Percentiles rank a stretch among this genome's conserved stretches.
phyloP scores from a whole-genome alignment of 2,797 vertebrate genomes.

The Silurus lanzhouensis region DNA sequence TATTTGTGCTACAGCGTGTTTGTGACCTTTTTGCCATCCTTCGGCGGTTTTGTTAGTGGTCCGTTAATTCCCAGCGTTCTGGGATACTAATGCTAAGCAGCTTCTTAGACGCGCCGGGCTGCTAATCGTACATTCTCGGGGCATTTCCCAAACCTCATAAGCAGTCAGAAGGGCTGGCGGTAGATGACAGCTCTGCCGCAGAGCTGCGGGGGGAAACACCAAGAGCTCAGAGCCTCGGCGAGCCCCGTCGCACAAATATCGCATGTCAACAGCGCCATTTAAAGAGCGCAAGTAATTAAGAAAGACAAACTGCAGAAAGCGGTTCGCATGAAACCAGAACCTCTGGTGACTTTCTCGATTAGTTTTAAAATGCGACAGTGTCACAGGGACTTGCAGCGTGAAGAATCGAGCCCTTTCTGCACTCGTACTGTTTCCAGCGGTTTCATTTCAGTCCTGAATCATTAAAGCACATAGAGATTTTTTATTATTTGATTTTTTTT shows the following conservation, averaged over 20 bases:
- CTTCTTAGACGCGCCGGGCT: constrained; percentile 38
- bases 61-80: constrained; percentile 33
- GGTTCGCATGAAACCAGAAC: constrained; percentile 47
- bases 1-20: not conserved
- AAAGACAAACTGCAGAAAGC: constrained; percentile 55
- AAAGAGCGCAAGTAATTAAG: constrained; percentile 58
- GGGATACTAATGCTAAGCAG: constrained; percentile 47
- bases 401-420: constrained; percentile 15
- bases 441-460: constrained; percentile 10
- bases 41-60: constrained; percentile 26
- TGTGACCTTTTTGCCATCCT: constrained; percentile 31
- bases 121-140: constrained; percentile 52
- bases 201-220: constrained; percentile 33
- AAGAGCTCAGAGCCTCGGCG: constrained; percentile 7
- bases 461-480: not conserved
- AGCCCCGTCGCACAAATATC: constrained; percentile 48
- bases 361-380: constrained; percentile 51
- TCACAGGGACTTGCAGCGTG: constrained; percentile 38
- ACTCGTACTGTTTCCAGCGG: not conserved
- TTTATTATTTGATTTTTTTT: not conserved
- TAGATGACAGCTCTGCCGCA: constrained; percentile 53
- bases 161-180: constrained; percentile 55
- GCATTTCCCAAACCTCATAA: constrained; percentile 58
- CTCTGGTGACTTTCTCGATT: constrained; percentile 56
- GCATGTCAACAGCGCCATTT: constrained; percentile 55